Evolutionary conservation across 1,140 invertebrate genomes (phyloP).

Genomic region (Maniola jurtina): DNA sequence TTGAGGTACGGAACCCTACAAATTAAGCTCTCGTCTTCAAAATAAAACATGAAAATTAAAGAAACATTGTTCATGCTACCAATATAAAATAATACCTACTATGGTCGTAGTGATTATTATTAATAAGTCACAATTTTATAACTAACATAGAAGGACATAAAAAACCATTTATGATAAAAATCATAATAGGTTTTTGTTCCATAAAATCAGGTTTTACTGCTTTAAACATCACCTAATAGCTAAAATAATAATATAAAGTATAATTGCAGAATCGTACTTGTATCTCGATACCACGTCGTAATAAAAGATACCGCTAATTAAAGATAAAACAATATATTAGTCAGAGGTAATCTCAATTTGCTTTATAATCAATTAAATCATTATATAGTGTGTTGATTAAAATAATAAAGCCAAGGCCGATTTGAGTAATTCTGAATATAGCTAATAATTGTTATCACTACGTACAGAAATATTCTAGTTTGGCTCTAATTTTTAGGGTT

Average conservation of each 20-base stretch:
- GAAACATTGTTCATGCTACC: no score
- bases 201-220: no score
- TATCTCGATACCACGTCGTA: neutral
- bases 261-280: no score
- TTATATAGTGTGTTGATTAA: conserved; percentile 19
- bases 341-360: conserved; percentile 12
- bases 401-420: conserved; percentile 15
- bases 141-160: no score
- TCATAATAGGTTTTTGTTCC: no score
- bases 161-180: no score
- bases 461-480: neutral
- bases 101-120: no score
- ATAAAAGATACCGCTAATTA: conserved; percentile 11
- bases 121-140: no score
- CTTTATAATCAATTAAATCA: conserved; percentile 27
- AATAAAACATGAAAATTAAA: no score
- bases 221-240: neutral
- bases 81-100: no score
- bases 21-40: no score
- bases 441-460: neutral
- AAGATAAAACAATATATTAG: conserved; percentile 11
- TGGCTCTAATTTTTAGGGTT: neutral
- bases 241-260: neutral
- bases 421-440: conserved; percentile 12
- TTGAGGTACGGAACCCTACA: no score